These are phyloP conservation scores for Maniola jurtina DNA, from an alignment of 1,140 invertebrate genomes.

Conservation along the genomic window DNA sequence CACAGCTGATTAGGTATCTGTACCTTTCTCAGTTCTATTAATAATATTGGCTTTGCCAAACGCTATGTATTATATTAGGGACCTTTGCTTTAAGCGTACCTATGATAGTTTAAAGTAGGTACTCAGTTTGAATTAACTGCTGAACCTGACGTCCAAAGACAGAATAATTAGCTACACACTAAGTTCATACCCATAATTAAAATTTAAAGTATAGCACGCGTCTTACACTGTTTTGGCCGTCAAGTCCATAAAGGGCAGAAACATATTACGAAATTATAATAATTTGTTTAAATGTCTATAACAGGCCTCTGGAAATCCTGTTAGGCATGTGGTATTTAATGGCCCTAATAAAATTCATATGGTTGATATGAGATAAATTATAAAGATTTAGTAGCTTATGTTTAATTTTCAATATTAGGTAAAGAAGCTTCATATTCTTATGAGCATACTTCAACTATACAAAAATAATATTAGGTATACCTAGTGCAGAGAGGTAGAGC, in stretches of 20 bases:
- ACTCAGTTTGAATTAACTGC: not conserved
- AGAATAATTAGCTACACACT: conserved; percentile 21
- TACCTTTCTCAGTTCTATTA: too few species aligned
- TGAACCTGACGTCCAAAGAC: conserved; percentile 19
- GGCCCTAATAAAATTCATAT: conserved; percentile 46
- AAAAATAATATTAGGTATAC: too few species aligned
- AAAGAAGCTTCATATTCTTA: too few species aligned
- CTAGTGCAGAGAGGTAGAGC: too few species aligned
- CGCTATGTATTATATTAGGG: too few species aligned
- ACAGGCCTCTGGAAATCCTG: conserved; percentile 44
- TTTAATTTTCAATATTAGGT: conserved; percentile 9
- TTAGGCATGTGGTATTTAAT: conserved; percentile 59
- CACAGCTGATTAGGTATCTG: too few species aligned
- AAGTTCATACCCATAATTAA: conserved; percentile 14
- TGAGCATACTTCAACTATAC: too few species aligned
- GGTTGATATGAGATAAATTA: conserved; percentile 24
- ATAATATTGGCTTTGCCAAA: too few species aligned
- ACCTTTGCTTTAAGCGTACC: too few species aligned
- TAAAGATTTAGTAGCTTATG: conserved; percentile 23
- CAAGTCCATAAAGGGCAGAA: conserved; percentile 33
- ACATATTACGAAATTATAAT: conserved; percentile 45
- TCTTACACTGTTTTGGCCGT: not conserved
- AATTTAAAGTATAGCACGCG: not conserved
- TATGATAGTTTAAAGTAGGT: not conserved
- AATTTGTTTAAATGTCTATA: conserved; percentile 17